Percentiles rank a stretch among this genome's conserved stretches.
Evolutionary conservation across 2,113 vertebrate genomes (phyloP).

Genomic region (Guaruba guarouba): DNA sequence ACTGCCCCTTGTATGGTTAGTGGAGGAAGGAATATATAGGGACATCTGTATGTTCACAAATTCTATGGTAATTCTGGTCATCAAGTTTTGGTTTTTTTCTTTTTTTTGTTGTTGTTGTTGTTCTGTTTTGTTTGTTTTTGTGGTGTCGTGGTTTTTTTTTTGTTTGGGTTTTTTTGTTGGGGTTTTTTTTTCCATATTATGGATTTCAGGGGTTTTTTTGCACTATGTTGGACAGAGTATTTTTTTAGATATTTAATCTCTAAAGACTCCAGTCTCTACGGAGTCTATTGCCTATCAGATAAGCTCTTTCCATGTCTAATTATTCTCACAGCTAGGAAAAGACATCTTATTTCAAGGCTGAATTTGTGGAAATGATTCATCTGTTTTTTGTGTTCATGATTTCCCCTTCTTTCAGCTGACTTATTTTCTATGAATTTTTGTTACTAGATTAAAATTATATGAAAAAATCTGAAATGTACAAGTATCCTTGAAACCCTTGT

Average conservation of each 20-base stretch:
- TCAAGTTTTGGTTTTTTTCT: not conserved
- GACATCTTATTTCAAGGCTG: not conserved
- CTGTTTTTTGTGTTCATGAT: not conserved
- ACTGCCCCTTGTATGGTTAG: not conserved
- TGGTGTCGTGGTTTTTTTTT: too few species aligned
- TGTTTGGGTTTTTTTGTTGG: too few species aligned
- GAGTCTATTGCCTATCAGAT: not conserved
- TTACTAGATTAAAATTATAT: not conserved
- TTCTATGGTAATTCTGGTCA: not conserved
- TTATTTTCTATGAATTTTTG: not conserved
- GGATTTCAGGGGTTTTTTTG: not conserved
- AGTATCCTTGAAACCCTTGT: not conserved
- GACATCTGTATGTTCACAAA: not conserved
- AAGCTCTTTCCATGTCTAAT: not conserved
- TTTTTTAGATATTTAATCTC: not conserved
- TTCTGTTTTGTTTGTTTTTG: too few species aligned
- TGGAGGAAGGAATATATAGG: not conserved
- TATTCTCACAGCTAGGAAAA: not conserved
- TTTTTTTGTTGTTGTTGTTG: not conserved
- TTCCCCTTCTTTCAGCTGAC: not conserved
- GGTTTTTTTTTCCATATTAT: not conserved
- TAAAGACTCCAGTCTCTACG: not conserved
- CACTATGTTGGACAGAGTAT: not conserved
- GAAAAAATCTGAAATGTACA: not conserved
- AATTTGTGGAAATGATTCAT: not conserved